phyloP scores from a whole-genome alignment of 2,797 vertebrate genomes.

The Sebastes baramenuke region DNA sequence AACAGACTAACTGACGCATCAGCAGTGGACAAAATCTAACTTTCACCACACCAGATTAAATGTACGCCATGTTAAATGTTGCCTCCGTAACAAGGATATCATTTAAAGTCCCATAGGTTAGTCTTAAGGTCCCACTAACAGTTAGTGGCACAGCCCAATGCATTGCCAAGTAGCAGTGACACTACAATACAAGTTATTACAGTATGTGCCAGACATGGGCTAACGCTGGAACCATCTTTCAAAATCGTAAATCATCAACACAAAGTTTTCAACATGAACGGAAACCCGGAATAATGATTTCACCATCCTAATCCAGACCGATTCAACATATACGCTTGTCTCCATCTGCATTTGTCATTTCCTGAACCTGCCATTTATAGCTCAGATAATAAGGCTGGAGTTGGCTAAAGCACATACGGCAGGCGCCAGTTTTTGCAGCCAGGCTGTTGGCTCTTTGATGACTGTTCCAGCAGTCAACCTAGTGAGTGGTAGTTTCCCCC shows the following conservation, averaged over 20 bases:
- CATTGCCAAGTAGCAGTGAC: not conserved
- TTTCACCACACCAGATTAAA: not conserved
- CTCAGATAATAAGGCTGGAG: conserved; percentile 46
- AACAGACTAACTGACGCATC: not conserved
- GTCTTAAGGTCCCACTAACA: not conserved
- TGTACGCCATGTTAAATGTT: too few relatives aligned
- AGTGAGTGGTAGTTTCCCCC: conserved; percentile 40
- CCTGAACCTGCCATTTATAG: conserved; percentile 57
- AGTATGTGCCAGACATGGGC: not conserved
- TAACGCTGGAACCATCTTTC: not conserved
- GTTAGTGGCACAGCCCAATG: not conserved
- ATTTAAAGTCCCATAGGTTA: not conserved
- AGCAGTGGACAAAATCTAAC: conserved; percentile 1
- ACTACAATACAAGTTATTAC: not conserved
- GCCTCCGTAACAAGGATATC: not conserved
- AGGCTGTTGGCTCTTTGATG: conserved; percentile 58
- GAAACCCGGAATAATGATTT: conserved; percentile 13
- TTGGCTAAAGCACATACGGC: conserved; percentile 31
- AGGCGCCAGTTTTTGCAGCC: conserved; percentile 27
- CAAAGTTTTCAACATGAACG: conserved; percentile 11
- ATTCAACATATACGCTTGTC: conserved; percentile 4
- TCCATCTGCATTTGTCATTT: conserved; percentile 51
- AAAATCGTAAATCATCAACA: conserved; percentile 11
- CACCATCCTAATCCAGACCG: not conserved
- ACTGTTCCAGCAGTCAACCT: conserved; percentile 52